Percentiles rank a stretch among this genome's conserved stretches.
Evolutionary conservation across 2,113 vertebrate species (phyloP).

Genomic region (Arothron firmamentum): DNA sequence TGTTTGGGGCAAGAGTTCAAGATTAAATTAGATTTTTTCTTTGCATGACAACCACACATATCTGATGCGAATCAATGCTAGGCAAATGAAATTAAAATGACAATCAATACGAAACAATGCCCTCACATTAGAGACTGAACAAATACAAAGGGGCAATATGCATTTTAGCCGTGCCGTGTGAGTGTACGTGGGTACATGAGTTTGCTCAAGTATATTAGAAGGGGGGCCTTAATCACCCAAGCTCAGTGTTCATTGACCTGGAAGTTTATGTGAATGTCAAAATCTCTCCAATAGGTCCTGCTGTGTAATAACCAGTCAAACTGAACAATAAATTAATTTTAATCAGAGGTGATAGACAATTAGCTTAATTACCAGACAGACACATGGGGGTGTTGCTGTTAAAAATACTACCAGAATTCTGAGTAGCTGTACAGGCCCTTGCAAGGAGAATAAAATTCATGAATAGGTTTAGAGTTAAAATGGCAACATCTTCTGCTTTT

Average conservation of each 20-base stretch:
- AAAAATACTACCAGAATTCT: background rate
- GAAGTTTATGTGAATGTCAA: constrained; percentile 71
- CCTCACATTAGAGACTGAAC: constrained; percentile 60
- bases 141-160: constrained; percentile 69
- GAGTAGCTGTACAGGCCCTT: background rate
- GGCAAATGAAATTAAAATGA: constrained; percentile 71
- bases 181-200: constrained; percentile 53
- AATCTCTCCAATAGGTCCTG: constrained; percentile 62
- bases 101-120: constrained; percentile 70
- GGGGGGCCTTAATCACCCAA: constrained; percentile 65
- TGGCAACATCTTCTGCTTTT: no score
- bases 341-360: constrained; percentile 24
- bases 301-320: constrained; percentile 43
- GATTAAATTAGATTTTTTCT: constrained; percentile 66
- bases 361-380: background rate
- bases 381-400: background rate
- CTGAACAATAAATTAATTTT: constrained; percentile 31
- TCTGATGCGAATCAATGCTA: constrained; percentile 69
- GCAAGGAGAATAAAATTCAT: background rate
- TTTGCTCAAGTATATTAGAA: constrained; percentile 63
- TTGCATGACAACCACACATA: constrained; percentile 70
- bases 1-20: constrained; percentile 60
- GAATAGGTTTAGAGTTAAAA: no score
- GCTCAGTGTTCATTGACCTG: constrained; percentile 74
- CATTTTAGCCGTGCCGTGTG: constrained; percentile 50